A percentile compares a stretch with the other conserved stretches of the same genome.
Conservation (phyloP, 2,113 vertebrate genomes). For the Microcebus griseorufus region DNA sequence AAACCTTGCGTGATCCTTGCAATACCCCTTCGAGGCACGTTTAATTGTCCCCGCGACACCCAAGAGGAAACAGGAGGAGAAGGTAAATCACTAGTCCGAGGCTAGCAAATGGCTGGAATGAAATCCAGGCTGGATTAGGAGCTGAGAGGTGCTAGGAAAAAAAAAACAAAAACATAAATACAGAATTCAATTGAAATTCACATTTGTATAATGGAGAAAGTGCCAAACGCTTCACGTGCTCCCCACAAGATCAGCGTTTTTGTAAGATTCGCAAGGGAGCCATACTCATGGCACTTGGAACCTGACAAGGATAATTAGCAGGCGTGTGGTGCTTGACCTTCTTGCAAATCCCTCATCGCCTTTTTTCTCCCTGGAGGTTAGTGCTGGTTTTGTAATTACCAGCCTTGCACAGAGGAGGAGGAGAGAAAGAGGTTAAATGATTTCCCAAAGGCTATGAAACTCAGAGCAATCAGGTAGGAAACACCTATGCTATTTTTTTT, state of each 20-base stretch:
- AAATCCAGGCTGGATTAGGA: neutral
- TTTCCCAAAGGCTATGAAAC: neutral
- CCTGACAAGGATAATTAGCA: neutral
- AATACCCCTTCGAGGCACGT: neutral
- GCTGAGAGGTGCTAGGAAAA: neutral
- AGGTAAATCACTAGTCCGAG: no score
- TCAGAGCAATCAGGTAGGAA: neutral
- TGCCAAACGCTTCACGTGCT: neutral
- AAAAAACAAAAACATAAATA: neutral
- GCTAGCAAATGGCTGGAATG: neutral
- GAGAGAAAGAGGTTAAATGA: neutral
- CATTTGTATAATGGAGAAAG: neutral
- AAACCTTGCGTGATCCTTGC: neutral
- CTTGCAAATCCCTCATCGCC: neutral
- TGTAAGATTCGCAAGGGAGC: neutral
- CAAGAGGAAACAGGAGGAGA: no score
- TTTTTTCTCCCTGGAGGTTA: neutral
- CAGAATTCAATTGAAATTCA: neutral
- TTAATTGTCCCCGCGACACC: neutral
- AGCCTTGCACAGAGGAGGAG: neutral
- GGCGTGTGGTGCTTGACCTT: neutral
- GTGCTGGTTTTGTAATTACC: neutral
- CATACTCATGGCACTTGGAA: neutral
- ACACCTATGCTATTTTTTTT: neutral
- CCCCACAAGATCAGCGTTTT: neutral